Percentiles rank a stretch among this genome's conserved stretches.
Evolutionary conservation across 1,140 invertebrate species (phyloP).

Genomic region (Mya arenaria): DNA sequence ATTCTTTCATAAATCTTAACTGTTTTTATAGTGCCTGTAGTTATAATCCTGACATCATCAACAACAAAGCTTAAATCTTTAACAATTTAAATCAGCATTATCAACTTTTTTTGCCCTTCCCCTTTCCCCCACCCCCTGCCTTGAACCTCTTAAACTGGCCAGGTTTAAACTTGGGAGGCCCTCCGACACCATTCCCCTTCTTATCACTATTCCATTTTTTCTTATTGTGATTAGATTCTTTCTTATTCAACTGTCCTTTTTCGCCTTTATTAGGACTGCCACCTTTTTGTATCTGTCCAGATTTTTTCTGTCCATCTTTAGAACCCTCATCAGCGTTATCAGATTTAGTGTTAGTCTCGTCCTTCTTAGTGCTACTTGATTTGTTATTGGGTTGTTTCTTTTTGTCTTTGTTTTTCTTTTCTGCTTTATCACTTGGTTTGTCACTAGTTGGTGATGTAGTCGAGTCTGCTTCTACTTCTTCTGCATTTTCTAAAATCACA

Average conservation of each 20-base stretch:
- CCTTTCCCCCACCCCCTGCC: conserved; percentile 12
- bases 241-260: background rate
- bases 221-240: conserved; percentile 6
- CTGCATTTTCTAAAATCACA: too few relatives aligned
- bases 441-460: too few relatives aligned
- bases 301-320: conserved; percentile 4
- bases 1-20: too few relatives aligned
- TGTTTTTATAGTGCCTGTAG: too few relatives aligned
- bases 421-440: too few relatives aligned
- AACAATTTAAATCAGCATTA: background rate
- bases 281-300: background rate
- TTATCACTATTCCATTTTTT: conserved; percentile 5
- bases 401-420: too few relatives aligned
- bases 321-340: background rate
- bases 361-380: background rate
- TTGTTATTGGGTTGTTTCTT: background rate
- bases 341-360: background rate
- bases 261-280: background rate
- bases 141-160: conserved; percentile 64
- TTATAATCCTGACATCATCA: too few relatives aligned
- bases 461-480: too few relatives aligned
- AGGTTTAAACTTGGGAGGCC: conserved; percentile 58
- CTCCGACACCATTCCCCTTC: conserved; percentile 49
- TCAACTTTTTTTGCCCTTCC: background rate
- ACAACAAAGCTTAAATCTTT: too few relatives aligned